Evolutionary conservation across 2,888 invertebrate genomes (phyloP).

Genomic region (Carcina quercana): DNA sequence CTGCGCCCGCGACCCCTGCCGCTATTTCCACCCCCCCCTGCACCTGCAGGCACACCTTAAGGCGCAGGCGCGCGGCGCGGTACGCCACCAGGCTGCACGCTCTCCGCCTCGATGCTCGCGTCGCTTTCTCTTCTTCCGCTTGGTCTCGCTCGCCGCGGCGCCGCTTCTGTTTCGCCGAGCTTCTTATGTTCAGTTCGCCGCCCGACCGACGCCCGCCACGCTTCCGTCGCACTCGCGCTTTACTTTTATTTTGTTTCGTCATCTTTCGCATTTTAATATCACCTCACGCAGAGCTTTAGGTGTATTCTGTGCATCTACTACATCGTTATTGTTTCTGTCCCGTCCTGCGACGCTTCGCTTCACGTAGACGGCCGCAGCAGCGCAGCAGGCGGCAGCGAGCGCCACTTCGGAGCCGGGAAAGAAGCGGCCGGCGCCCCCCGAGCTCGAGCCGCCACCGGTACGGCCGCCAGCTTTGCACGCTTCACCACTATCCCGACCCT

Average conservation of each 20-base stretch:
- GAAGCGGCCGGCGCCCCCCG: conserved; percentile 89
- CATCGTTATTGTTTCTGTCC: conserved; percentile 75
- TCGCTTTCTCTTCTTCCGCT: conserved; percentile 70
- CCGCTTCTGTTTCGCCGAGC: conserved; percentile 68
- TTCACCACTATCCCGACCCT: conserved; percentile 50
- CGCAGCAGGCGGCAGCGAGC: conserved; percentile 79
- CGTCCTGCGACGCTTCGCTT: conserved; percentile 74
- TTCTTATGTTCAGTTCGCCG: conserved; percentile 60
- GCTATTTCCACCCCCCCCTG: conserved; percentile 99
- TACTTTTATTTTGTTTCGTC: conserved; percentile 65
- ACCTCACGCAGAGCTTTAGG: conserved; percentile 73
- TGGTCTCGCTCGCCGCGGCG: conserved; percentile 68
- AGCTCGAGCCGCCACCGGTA: conserved; percentile 89
- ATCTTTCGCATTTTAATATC: conserved; percentile 67
- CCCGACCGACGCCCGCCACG: conserved; percentile 61
- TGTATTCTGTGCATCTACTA: conserved; percentile 75
- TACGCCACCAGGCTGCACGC: conserved; percentile 82
- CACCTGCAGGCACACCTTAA: conserved; percentile 99
- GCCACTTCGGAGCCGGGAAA: conserved; percentile 88
- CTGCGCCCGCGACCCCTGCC: conserved; percentile 99
- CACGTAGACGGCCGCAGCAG: conserved; percentile 72
- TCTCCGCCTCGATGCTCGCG: conserved; percentile 66
- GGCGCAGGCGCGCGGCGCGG: conserved; percentile 97
- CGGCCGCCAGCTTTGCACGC: conserved; percentile 82
- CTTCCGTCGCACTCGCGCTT: conserved; percentile 75